These are phyloP conservation scores for Pyxicephalus adspersus DNA, from an alignment of 2,113 vertebrate species.

Conservation along the genomic window DNA sequence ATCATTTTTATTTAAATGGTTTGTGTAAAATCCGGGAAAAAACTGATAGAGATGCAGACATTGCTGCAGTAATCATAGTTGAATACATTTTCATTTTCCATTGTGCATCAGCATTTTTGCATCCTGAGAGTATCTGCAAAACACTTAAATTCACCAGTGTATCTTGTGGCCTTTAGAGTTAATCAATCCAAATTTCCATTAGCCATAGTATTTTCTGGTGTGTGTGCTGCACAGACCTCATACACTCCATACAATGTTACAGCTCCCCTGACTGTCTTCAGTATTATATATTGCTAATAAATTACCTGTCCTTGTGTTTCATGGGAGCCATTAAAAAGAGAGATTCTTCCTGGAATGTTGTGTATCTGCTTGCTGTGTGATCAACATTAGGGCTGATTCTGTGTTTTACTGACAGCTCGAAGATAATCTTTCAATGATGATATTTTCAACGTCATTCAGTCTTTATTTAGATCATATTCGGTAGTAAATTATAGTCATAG, in stretches of 20 bases:
- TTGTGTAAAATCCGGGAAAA: too few relatives aligned
- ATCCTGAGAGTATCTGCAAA: neutral
- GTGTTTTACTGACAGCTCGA: neutral
- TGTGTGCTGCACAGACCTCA: neutral
- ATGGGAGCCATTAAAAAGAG: neutral
- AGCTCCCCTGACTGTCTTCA: neutral
- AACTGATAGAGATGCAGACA: too few relatives aligned
- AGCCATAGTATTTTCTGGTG: neutral
- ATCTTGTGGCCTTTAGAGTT: neutral
- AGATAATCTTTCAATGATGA: neutral
- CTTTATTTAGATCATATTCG: neutral
- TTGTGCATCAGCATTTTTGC: neutral
- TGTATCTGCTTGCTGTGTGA: constrained; percentile 9
- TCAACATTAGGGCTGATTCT: constrained; percentile 27
- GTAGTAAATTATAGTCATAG: too few relatives aligned
- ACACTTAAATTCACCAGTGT: neutral
- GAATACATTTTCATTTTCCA: neutral
- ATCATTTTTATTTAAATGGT: too few relatives aligned
- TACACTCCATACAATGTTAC: neutral
- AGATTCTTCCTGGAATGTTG: constrained; percentile 29
- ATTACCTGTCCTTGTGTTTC: constrained; percentile 27
- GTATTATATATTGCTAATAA: constrained; percentile 8
- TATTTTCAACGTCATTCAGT: neutral
- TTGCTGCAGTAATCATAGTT: too few relatives aligned
- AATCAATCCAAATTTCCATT: neutral